phyloP scores from a whole-genome alignment of 2,797 vertebrate species.

The Vireo griseus region DNA sequence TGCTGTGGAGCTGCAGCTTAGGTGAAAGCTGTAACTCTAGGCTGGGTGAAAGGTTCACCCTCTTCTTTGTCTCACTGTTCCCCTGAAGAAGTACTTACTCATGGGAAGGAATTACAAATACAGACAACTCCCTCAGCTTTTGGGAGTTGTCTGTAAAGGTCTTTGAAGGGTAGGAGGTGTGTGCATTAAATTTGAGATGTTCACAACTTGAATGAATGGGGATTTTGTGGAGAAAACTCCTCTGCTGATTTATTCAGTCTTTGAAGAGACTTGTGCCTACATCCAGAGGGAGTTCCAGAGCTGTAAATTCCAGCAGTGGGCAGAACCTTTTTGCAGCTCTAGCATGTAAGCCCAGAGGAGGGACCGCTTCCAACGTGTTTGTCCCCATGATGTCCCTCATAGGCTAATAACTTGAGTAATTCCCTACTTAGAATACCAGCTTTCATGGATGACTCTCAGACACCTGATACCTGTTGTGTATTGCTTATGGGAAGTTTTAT shows the following conservation, averaged over 20 bases:
- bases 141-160: neutral
- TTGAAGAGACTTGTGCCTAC: neutral
- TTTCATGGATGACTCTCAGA: neutral
- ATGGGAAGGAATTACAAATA: neutral
- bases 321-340: neutral
- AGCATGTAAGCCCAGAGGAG: neutral
- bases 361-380: accelerated
- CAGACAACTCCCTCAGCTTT: neutral
- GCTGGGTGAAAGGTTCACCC: neutral
- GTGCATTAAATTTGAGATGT: neutral
- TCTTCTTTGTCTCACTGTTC: neutral
- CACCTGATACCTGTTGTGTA: neutral
- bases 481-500: neutral
- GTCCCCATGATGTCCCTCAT: neutral
- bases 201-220: neutral
- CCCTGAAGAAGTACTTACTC: neutral
- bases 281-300: neutral
- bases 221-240: neutral
- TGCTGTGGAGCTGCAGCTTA: neutral
- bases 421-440: neutral
- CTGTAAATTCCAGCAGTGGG: neutral
- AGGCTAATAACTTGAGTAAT: neutral
- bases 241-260: neutral
- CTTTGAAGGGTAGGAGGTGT: neutral
- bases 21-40: neutral